Conservation (phyloP, 2,113 vertebrate genomes). For the Labeo catla region DNA sequence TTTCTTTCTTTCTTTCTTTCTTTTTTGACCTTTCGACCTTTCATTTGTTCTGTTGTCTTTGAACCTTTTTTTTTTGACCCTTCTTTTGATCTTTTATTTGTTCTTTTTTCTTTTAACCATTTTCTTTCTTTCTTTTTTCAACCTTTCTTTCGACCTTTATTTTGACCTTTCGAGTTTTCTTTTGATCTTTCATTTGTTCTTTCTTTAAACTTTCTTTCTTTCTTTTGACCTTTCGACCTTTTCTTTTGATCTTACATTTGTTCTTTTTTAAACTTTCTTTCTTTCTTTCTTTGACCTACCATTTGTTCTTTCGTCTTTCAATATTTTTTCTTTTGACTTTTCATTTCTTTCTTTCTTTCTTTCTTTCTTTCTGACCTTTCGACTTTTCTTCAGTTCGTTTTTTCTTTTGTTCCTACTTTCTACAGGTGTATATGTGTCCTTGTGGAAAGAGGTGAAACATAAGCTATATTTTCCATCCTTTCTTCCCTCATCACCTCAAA, state of each 20-base stretch:
- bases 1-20: neutral
- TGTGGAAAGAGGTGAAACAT: neutral
- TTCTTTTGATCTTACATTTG: neutral
- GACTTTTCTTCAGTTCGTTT: neutral
- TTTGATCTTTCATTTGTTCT: no score
- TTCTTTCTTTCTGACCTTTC: neutral
- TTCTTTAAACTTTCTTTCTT: no score
- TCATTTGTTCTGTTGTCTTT: neutral
- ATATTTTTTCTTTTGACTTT: no score
- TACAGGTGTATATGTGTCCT: neutral
- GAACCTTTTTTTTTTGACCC: neutral
- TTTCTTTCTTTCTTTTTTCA: no score
- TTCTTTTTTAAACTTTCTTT: neutral
- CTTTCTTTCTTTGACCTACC: neutral
- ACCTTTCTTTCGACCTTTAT: neutral
- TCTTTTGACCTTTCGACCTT: neutral
- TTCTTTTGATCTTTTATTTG: no score
- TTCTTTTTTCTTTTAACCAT: no score
- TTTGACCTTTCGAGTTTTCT: neutral
- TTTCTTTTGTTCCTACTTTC: neutral
- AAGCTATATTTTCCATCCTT: constrained; percentile 15
- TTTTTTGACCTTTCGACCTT: neutral
- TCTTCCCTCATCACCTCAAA: neutral
- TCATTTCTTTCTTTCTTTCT: neutral
- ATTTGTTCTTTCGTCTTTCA: no score